Conservation (phyloP, 2,888 invertebrate species). For the Caenorhabditis panamensis region DNA sequence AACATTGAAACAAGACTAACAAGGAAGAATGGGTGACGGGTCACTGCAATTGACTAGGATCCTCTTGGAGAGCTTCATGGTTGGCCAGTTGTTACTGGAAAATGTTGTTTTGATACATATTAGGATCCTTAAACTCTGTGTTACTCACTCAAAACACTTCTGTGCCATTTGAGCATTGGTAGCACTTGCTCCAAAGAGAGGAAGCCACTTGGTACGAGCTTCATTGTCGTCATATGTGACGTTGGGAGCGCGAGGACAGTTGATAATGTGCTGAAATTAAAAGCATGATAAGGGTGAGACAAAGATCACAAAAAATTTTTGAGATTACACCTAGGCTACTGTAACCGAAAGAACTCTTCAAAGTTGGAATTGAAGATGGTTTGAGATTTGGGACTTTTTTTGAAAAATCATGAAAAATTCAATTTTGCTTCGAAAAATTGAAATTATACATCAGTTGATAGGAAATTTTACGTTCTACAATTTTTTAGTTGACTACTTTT, state of each 20-base stretch:
- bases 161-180: constrained; percentile 37
- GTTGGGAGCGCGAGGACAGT: constrained; percentile 41
- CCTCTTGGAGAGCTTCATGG: constrained; percentile 49
- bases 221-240: constrained; percentile 48
- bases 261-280: constrained; percentile 28
- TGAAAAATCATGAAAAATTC: too few relatives aligned
- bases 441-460: too few relatives aligned
- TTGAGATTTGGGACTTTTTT: too few relatives aligned
- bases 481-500: too few relatives aligned
- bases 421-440: too few relatives aligned
- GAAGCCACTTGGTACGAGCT: constrained; percentile 57
- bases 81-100: constrained; percentile 61
- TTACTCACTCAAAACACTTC: constrained; percentile 54
- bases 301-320: not conserved
- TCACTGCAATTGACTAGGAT: constrained; percentile 55
- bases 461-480: too few relatives aligned
- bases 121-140: too few relatives aligned
- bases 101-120: not conserved
- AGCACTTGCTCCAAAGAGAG: constrained; percentile 53
- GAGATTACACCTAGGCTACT: not conserved
- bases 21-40: constrained; percentile 45
- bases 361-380: too few relatives aligned
- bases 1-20: constrained; percentile 14
- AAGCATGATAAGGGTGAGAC: too few relatives aligned
- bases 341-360: too few relatives aligned